Conservation (phyloP, 2,888 invertebrate genomes). For the Ashinkailepas kermadecensis region DNA sequence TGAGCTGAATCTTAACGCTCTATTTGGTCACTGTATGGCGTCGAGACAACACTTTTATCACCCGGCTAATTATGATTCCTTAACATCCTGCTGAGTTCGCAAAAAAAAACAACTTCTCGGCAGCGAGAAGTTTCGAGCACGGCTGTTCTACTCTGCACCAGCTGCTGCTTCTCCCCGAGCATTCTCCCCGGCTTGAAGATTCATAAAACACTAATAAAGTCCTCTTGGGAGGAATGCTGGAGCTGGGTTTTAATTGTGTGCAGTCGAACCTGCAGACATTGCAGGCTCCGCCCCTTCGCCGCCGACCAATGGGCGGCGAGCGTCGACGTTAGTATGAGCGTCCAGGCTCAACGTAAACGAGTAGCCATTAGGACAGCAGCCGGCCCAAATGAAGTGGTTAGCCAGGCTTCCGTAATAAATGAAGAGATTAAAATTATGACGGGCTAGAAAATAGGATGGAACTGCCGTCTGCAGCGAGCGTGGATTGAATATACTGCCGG, state of each 20-base stretch:
- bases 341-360: conserved; percentile 13
- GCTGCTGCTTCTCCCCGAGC: background rate
- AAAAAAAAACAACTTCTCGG: background rate
- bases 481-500: conserved; percentile 13
- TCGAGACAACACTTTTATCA: conserved; percentile 16
- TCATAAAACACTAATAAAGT: conserved; percentile 21
- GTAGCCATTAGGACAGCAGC: background rate
- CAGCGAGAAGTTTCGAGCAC: background rate
- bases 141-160: background rate
- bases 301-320: background rate
- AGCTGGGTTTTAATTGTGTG: conserved; percentile 10
- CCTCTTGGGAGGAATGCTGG: conserved; percentile 8
- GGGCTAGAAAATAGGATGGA: conserved; percentile 19
- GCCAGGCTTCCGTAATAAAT: conserved; percentile 21
- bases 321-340: conserved; percentile 1
- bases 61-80: conserved; percentile 17
- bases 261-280: background rate
- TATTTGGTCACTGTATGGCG: background rate
- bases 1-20: conserved; percentile 3
- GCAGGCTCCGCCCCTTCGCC: background rate
- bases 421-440: conserved; percentile 21
- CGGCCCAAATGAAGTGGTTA: conserved; percentile 15
- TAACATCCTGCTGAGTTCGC: background rate
- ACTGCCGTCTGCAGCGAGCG: conserved; percentile 12
- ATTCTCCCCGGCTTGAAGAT: background rate